Evolutionary conservation across 2,888 invertebrate genomes (phyloP).

Genomic region (Conchocele bisecta): DNA sequence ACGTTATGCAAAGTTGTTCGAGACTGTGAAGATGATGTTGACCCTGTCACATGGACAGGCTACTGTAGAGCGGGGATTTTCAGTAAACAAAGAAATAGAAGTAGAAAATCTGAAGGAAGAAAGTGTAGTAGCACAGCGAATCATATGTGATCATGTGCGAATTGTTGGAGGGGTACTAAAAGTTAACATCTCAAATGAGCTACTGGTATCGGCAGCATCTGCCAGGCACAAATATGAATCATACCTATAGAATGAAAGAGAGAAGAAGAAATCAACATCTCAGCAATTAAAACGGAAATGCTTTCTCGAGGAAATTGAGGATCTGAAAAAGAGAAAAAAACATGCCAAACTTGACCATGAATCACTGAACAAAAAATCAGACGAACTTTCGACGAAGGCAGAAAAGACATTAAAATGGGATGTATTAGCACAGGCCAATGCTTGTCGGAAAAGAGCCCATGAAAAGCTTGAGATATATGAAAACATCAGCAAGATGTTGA

Average conservation of each 20-base stretch:
- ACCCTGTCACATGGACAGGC: slow-evolving; percentile 26
- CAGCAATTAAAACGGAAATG: background rate
- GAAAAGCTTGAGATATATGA: background rate
- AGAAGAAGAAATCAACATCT: background rate
- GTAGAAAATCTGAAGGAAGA: slow-evolving; percentile 31
- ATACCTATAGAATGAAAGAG: background rate
- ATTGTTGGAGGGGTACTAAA: slow-evolving; percentile 16
- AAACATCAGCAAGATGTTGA: background rate
- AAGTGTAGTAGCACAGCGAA: slow-evolving; percentile 26
- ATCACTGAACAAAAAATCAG: background rate
- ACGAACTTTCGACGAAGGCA: slow-evolving; percentile 25
- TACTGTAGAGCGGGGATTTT: slow-evolving; percentile 30
- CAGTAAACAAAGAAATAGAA: slow-evolving; percentile 35
- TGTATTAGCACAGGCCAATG: slow-evolving; percentile 16
- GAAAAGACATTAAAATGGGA: slow-evolving; percentile 6
- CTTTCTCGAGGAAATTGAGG: background rate
- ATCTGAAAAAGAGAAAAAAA: slow-evolving; percentile 2
- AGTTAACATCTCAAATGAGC: background rate
- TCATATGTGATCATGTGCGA: slow-evolving; percentile 24
- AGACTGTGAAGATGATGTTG: slow-evolving; percentile 18
- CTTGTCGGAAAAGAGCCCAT: slow-evolving; percentile 3
- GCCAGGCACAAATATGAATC: background rate
- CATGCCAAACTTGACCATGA: background rate
- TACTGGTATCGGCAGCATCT: background rate
- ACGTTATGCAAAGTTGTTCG: background rate